phyloP scores from a whole-genome alignment of 53 echinoderm and acorn worm species.

The Zoroaster sp. region DNA sequence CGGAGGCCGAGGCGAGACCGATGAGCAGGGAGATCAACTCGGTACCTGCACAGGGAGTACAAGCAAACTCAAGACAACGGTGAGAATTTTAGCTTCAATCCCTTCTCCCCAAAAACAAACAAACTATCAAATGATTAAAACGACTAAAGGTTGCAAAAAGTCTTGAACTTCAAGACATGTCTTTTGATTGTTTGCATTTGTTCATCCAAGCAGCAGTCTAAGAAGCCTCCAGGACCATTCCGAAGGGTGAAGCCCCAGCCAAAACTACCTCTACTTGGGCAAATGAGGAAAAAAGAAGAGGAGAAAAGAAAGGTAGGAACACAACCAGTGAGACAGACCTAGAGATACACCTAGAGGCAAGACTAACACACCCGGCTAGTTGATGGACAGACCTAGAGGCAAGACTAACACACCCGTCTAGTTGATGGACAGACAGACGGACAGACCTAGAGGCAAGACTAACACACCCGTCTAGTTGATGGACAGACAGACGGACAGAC shows the following conservation, averaged over 20 bases:
- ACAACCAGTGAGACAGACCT: no score
- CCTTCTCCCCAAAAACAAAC: not conserved
- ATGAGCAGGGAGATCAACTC: conserved; percentile 4
- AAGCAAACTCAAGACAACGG: conserved; percentile 21
- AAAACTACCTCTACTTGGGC: conserved; percentile 77
- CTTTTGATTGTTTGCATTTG: not conserved
- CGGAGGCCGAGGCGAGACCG: conserved; percentile 3
- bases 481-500: no score
- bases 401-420: no score
- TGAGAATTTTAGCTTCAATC: not conserved
- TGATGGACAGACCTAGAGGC: no score
- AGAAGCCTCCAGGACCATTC: conserved; percentile 53
- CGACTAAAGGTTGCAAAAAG: no score
- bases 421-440: no score
- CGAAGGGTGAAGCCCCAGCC: conserved; percentile 62
- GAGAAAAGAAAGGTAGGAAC: conserved; percentile 84
- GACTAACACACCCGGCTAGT: no score
- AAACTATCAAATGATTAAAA: not conserved
- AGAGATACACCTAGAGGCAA: no score
- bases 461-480: no score
- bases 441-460: no score
- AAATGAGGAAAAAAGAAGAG: conserved; percentile 77
- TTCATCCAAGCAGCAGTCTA: conserved; percentile 8
- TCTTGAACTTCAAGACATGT: not conserved
- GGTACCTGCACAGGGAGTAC: conserved; percentile 1